Evolutionary conservation across 2,888 invertebrate species (phyloP).

Genomic region (Nymphalis polychloros): DNA sequence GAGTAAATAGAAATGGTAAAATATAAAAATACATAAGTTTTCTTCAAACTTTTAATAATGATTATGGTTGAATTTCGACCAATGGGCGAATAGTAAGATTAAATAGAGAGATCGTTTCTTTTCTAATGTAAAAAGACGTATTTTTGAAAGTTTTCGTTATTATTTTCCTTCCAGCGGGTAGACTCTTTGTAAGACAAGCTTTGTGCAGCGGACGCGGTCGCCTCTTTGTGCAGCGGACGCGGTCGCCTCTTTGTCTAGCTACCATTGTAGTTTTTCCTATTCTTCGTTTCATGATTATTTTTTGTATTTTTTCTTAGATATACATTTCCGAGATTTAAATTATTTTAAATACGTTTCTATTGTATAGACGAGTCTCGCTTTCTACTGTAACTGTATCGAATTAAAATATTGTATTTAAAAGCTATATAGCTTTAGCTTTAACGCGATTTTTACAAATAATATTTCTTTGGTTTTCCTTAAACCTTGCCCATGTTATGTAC

Average conservation of each 20-base stretch:
- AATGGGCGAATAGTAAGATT: not conserved
- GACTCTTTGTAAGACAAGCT: slow-evolving; percentile 25
- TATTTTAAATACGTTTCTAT: not conserved
- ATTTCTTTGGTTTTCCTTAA: too few species aligned
- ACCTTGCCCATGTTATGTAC: too few species aligned
- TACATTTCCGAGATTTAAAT: slow-evolving; percentile 1
- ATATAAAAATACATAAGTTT: too few species aligned
- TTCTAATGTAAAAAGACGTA: slow-evolving; percentile 9
- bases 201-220: slow-evolving; percentile 30
- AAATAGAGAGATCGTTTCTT: not conserved
- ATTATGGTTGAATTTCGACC: too few species aligned
- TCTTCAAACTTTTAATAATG: too few species aligned
- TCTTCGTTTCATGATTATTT: slow-evolving; percentile 24
- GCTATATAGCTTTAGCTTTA: too few species aligned
- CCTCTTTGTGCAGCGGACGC: slow-evolving; percentile 33
- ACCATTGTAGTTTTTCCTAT: slow-evolving; percentile 32
- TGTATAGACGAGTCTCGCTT: too few species aligned
- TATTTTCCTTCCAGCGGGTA: slow-evolving; percentile 7
- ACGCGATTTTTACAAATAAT: too few species aligned
- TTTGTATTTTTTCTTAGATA: slow-evolving; percentile 11
- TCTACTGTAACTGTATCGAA: too few species aligned
- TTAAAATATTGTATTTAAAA: too few species aligned
- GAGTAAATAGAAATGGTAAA: too few species aligned
- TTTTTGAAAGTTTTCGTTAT: slow-evolving; percentile 20
- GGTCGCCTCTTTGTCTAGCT: slow-evolving; percentile 32